phyloP scores from a whole-genome alignment of 2,797 vertebrate genomes.

The Tapirus indicus region DNA sequence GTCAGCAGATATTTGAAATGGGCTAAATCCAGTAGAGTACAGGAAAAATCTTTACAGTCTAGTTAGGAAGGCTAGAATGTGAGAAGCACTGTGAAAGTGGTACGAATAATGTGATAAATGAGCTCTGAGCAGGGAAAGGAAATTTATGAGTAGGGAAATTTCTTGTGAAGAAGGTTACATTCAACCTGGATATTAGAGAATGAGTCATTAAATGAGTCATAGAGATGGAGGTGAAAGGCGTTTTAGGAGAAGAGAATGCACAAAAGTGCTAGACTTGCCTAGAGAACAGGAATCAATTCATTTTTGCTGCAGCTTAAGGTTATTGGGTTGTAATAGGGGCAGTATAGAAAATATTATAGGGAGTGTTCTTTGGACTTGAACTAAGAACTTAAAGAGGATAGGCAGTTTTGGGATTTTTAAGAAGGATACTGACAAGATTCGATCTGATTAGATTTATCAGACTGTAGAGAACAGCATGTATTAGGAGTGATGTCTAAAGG shows the following conservation, averaged over 20 bases:
- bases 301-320: neutral
- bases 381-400: neutral
- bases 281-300: constrained; percentile 32
- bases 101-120: neutral
- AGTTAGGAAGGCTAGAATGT: neutral
- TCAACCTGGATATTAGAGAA: constrained; percentile 6
- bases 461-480: neutral
- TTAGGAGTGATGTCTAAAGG: neutral
- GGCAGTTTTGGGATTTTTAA: neutral
- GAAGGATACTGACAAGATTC: neutral
- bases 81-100: neutral
- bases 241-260: neutral
- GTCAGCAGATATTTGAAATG: constrained; percentile 13
- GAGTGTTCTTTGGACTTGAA: neutral
- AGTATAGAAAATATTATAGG: neutral
- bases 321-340: neutral
- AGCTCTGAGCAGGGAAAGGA: neutral
- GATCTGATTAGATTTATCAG: neutral
- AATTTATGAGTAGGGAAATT: neutral
- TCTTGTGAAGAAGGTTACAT: neutral
- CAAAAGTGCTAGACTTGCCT: neutral
- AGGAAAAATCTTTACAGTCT: neutral
- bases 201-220: neutral
- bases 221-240: neutral
- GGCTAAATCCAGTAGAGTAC: neutral